A percentile compares a stretch with the other conserved stretches of the same genome.
Conservation (phyloP, 2,888 invertebrate genomes). For the Pedicia rivosa region DNA sequence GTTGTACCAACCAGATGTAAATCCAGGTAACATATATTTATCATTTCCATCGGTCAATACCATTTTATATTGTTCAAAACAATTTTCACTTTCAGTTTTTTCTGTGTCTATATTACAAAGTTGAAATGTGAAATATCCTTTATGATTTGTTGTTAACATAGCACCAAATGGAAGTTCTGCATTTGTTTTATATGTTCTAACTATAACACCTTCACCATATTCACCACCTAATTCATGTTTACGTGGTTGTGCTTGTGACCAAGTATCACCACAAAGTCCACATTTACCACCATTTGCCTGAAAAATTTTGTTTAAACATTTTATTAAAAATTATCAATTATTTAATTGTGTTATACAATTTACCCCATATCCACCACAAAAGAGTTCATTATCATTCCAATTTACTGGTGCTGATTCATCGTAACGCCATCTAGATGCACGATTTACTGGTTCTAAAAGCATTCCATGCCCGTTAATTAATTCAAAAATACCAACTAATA, state of each 20-base stretch:
- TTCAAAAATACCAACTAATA: no score
- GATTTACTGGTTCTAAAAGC: conserved; percentile 34
- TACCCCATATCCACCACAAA: conserved; percentile 36
- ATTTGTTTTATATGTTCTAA: conserved; percentile 24
- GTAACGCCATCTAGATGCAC: conserved; percentile 37
- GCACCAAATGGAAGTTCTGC: conserved; percentile 22
- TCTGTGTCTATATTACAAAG: conserved; percentile 33
- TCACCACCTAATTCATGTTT: conserved; percentile 37
- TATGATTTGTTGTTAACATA: conserved; percentile 32
- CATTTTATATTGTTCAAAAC: conserved; percentile 31
- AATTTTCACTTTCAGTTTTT: conserved; percentile 33
- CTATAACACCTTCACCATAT: conserved; percentile 34
- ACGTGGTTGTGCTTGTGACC: conserved; percentile 28
- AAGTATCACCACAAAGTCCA: conserved; percentile 39
- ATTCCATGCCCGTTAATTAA: conserved; percentile 32
- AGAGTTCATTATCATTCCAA: conserved; percentile 35
- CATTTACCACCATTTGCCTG: conserved; percentile 34
- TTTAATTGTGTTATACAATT: no score
- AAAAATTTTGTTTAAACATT: no score
- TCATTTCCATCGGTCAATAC: conserved; percentile 20
- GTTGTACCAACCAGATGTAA: conserved; percentile 17
- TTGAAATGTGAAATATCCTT: conserved; percentile 33
- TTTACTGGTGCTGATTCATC: conserved; percentile 31
- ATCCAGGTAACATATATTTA: conserved; percentile 14
- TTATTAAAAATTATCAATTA: no score